These are phyloP conservation scores for Leuciscus waleckii DNA, from an alignment of 2,797 vertebrate genomes.

Conservation along the genomic window DNA sequence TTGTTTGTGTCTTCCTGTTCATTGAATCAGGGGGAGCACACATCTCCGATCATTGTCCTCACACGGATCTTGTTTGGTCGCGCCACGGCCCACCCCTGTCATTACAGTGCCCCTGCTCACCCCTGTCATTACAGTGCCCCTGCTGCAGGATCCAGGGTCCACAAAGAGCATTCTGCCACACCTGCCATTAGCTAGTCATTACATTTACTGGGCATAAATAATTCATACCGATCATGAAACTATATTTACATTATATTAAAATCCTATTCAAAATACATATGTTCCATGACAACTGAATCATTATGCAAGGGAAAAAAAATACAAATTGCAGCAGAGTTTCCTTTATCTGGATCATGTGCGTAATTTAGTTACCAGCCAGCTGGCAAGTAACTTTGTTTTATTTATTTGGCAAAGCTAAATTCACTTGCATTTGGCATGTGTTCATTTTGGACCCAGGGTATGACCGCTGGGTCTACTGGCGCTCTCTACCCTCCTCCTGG, in stretches of 20 bases:
- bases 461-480: background rate
- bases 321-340: background rate
- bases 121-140: conserved; percentile 10
- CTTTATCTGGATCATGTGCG: background rate
- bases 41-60: conserved; percentile 1
- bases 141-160: conserved; percentile 4
- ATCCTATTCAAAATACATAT: background rate
- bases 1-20: conserved; percentile 10
- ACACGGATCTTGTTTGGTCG: background rate
- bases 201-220: background rate
- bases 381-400: conserved; percentile 11
- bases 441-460: conserved; percentile 8
- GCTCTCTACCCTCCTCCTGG: background rate
- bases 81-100: background rate
- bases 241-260: background rate
- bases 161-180: background rate
- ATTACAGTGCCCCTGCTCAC: conserved; percentile 6
- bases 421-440: conserved; percentile 14
- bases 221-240: background rate
- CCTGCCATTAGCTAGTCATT: background rate
- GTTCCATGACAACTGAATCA: background rate
- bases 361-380: background rate
- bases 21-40: conserved; percentile 7
- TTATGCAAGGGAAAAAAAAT: background rate
- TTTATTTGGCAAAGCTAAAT: conserved; percentile 18